Evolutionary conservation across 2,113 vertebrate genomes (phyloP).

Genomic region (Myodes glareolus): DNA sequence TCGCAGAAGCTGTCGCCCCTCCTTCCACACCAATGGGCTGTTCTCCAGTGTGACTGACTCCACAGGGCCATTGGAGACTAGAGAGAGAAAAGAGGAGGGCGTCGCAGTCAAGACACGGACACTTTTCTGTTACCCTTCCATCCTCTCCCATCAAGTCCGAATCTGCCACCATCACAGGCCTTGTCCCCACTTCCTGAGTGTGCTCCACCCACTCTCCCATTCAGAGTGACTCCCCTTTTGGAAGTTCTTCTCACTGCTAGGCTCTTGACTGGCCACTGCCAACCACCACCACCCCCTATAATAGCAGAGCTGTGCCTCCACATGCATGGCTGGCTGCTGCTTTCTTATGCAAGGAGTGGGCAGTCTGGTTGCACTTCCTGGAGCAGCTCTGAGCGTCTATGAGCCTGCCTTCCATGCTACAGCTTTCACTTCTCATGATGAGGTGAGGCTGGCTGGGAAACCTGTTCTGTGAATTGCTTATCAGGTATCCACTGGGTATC

Average conservation of each 20-base stretch:
- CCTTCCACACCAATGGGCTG: slow-evolving; percentile 94
- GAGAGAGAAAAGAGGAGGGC: background rate
- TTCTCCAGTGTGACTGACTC: slow-evolving; percentile 89
- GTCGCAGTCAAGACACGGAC: background rate
- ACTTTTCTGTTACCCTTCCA: background rate
- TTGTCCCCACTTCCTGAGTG: background rate
- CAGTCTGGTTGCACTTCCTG: background rate
- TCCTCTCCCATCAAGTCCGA: background rate
- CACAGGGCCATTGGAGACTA: slow-evolving; percentile 92
- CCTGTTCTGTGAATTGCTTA: background rate
- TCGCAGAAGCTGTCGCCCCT: slow-evolving; percentile 93
- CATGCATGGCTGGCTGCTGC: no score
- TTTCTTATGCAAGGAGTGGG: background rate
- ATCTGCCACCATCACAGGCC: background rate
- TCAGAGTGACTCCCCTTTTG: background rate
- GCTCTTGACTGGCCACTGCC: background rate
- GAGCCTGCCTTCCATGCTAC: background rate
- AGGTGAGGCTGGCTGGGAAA: background rate
- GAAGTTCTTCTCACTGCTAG: background rate
- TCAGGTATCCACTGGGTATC: background rate
- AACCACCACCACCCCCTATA: background rate
- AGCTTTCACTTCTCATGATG: background rate
- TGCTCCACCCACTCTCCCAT: background rate
- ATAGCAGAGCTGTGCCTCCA: background rate
- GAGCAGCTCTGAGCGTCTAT: background rate